Base-by-base conservation (phyloP, 2,797 vertebrate species). In the Dendrocincla fuliginosa region DNA sequence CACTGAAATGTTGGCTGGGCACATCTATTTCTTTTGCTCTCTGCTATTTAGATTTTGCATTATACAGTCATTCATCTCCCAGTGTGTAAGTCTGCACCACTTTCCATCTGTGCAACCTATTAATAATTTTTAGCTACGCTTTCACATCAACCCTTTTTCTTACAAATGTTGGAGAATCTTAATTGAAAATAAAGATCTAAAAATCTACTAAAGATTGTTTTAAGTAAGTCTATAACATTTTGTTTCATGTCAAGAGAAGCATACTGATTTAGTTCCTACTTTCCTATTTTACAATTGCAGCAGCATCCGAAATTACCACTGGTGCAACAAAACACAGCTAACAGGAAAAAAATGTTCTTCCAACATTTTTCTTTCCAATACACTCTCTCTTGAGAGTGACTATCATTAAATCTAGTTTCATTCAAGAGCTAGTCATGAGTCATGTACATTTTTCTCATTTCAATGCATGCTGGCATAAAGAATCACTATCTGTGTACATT, bases 121-220 rank as follows among this genome's bases (percentile, higher is more conserved):
- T 75, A 84, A 68, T 67, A 71, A 55, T 24, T 41, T 89, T 91
- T 59, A 65, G 19, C 13, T 93, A 69, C n/a, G 71, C 3, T 82
- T 76, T 67, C 63, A 87, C 12, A 76, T 71, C n/a, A 86, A 59
- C 8, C 25, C 4, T 71, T 68, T 82, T 71, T 75, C 61, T 95
- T 80, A 67, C 19, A 42, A 64, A 87, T 32, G n/a, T 90, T 6
- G 3, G 37, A 61, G 74, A 80, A 88, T 76, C 59, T 84, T 95
- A 70, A 89, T 73, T 93, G 60, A 93, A 96, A 96, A 90, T 73
- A 94, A 87, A 93, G 95, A 94, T 57, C 30, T 84, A 90, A 84
- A 96, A 93, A 93, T 94, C 49, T 82, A 55, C 6, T 87, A 44
- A 79, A 68, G 18, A 79, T 84, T 94, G 46, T 64, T 96, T 94